Evolutionary conservation across 2,113 vertebrate genomes (phyloP), one percentile per base, ranked within the genome.

Genomic region (Brachirus orientalis): DNA sequence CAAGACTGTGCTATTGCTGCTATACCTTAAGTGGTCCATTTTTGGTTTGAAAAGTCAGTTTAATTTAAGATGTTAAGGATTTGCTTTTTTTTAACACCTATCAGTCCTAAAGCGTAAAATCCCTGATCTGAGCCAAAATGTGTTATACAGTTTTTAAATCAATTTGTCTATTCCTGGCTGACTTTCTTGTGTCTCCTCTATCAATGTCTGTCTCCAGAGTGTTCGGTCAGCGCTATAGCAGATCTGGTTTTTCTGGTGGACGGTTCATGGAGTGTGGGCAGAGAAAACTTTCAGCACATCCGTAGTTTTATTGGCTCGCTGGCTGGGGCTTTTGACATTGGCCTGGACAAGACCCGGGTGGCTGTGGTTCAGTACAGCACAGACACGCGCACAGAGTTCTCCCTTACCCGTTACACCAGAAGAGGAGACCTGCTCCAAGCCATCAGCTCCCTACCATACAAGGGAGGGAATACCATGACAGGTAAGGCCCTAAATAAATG

Each of bases 381-480:
- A 37, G 98, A 99, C 63, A 98, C 97, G 72, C 95, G 97, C 83
- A 99, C 97, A 33, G 98, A 99, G 79, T 99, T 99, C 87, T 93
- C 95, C 73, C 92, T 99, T 77, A 98, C 95, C 84, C 94, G 92
- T 35, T 94, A 96, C 90, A 94, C 79, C 84, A 93, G 81, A 83
- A 94, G 94, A 81, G 93, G 91, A 68, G 95, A 99, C 6, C 93
- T 99, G 37, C 91, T 98, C 56, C 90, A 94, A 61, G 98, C 96
- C 71, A 98, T 99, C 85, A 97, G 93, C 90, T 93, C 91, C 75
- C 94, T 99, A 76, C 98, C 98, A 1, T 99, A 99, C 91, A 99
- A 99, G 92, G 98, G 98, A 47, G 98, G 98, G 41, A 99, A 99
- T 84, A 99, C 98, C 19, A 99, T 99, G 97, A 99, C 98, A 90